Percentiles rank a stretch among this genome's conserved stretches.
These are phyloP conservation scores for Vireo griseus DNA, from an alignment of 2,797 vertebrate species.

Conservation along the genomic window DNA sequence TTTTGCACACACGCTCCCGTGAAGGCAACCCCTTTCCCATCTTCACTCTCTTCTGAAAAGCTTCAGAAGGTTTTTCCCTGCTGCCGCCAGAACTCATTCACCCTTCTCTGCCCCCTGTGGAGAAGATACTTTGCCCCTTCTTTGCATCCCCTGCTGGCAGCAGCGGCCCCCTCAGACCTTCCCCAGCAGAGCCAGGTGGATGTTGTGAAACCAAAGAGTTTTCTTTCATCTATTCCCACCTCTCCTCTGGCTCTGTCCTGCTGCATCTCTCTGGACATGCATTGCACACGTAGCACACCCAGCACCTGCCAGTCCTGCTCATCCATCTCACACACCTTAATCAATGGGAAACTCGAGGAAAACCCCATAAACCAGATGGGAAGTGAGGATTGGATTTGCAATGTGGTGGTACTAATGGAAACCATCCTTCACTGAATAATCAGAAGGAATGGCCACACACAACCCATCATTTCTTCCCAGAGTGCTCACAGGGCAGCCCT, in stretches of 20 bases:
- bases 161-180: neutral
- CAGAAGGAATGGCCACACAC: neutral
- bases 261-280: rapidly evolving
- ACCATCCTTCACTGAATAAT: neutral
- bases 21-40: neutral
- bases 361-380: neutral
- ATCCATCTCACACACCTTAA: neutral
- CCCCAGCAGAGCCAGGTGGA: neutral
- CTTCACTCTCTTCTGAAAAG: neutral
- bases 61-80: neutral
- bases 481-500: neutral
- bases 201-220: neutral
- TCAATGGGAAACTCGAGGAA: neutral
- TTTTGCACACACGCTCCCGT: neutral
- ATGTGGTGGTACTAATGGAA: neutral
- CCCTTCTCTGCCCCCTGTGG: neutral
- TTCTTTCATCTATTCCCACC: neutral
- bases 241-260: neutral
- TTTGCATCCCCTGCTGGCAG: neutral
- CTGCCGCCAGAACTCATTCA: rapidly evolving
- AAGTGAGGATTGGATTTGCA: neutral
- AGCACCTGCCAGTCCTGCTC: neutral
- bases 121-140: neutral
- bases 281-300: rapidly evolving
- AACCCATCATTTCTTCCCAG: neutral